These are phyloP conservation scores for Hipposideros larvatus DNA, from an alignment of 2,797 vertebrate genomes.

Conservation along the genomic window DNA sequence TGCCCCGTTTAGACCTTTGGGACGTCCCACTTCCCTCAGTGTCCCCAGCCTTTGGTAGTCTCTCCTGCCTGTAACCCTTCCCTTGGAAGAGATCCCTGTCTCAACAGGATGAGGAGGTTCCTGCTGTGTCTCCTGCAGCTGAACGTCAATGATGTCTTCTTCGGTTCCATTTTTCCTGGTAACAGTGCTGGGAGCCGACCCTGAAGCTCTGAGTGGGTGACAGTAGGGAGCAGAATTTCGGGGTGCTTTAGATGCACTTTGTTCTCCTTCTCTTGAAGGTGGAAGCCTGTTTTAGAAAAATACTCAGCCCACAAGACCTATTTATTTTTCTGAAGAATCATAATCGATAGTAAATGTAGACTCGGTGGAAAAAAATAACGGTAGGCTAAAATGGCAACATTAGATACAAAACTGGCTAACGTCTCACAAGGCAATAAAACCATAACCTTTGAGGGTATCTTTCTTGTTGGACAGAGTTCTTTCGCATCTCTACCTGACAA, in stretches of 20 bases:
- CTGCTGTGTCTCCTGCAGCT: no score
- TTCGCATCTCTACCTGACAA: not conserved
- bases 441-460: not conserved
- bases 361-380: not conserved
- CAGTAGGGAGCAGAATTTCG: not conserved
- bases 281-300: conserved; percentile 44
- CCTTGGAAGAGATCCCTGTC: not conserved
- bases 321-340: not conserved
- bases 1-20: not conserved
- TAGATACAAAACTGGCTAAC: not conserved
- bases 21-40: not conserved
- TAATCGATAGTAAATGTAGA: not conserved
- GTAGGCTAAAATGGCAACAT: not conserved
- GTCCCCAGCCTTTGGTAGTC: not conserved
- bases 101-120: not conserved
- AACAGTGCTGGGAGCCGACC: not conserved
- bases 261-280: not conserved
- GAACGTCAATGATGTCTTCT: not conserved
- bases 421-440: not conserved
- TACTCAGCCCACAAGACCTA: not conserved
- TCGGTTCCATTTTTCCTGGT: not conserved
- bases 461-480: not conserved
- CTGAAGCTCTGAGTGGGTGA: not conserved
- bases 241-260: not conserved
- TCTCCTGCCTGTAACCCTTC: not conserved